phyloP scores from a whole-genome alignment of 2,888 invertebrate species.

The Drosophila paranaensis region DNA sequence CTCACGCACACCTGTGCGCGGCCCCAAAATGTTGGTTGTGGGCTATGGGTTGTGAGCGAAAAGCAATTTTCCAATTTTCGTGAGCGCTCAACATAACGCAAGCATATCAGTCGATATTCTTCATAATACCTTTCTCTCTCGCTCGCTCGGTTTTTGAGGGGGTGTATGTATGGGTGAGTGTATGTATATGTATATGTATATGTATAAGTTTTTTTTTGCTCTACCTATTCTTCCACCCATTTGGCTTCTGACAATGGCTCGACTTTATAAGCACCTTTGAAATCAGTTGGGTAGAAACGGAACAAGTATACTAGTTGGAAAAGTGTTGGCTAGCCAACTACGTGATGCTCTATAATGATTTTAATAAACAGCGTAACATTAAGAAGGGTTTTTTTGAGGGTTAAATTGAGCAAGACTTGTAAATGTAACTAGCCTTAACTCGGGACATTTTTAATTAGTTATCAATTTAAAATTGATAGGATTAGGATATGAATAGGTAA shows the following conservation, averaged over 20 bases:
- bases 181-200: neutral
- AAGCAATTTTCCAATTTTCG: constrained; percentile 50
- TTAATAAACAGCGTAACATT: neutral
- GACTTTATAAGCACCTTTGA: constrained; percentile 59
- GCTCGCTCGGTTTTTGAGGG: neutral
- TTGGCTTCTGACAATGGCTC: constrained; percentile 54
- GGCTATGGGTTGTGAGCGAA: constrained; percentile 16
- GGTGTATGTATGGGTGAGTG: neutral
- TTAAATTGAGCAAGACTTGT: no score
- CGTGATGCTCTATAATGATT: constrained; percentile 6
- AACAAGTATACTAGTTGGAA: constrained; percentile 29
- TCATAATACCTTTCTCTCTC: constrained; percentile 6
- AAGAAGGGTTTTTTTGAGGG: no score
- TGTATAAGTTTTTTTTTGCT: constrained; percentile 2
- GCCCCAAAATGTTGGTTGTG: constrained; percentile 4
- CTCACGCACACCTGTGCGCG: constrained; percentile 17
- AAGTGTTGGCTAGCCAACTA: constrained; percentile 1
- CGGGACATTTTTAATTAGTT: no score
- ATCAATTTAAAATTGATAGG: no score
- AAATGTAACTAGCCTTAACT: neutral
- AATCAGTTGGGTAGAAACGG: constrained; percentile 52
- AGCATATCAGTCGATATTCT: constrained; percentile 32
- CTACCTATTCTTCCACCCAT: constrained; percentile 53
- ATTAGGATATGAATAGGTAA: no score
- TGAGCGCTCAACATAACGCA: constrained; percentile 25